Percentiles rank a stretch among this genome's conserved stretches.
Conservation (phyloP, 2,797 vertebrate genomes). For the Bradypus variegatus region DNA sequence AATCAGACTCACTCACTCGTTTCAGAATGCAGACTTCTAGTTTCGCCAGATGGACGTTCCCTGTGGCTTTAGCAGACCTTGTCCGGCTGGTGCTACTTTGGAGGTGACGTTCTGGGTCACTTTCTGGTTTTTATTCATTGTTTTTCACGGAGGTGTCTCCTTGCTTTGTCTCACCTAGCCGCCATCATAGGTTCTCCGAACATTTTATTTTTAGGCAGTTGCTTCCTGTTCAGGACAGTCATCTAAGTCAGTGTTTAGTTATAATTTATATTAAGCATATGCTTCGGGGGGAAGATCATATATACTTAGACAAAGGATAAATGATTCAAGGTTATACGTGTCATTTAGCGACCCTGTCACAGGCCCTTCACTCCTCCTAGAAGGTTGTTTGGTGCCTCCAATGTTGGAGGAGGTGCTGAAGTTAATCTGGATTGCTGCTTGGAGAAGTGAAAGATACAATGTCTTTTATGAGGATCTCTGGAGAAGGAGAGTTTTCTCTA, state of each 20-base stretch:
- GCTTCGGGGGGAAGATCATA: not conserved
- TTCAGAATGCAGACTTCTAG: too few relatives aligned
- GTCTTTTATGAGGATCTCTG: not conserved
- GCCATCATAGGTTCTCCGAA: too few relatives aligned
- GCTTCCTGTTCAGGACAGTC: not conserved
- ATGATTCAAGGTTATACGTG: not conserved
- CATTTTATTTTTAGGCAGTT: conserved; percentile 24
- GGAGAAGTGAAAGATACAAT: not conserved
- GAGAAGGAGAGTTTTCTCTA: not conserved
- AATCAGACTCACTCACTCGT: too few relatives aligned
- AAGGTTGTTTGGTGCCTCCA: not conserved
- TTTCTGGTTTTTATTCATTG: too few relatives aligned
- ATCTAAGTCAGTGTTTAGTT: not conserved
- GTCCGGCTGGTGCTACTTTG: too few relatives aligned
- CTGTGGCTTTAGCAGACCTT: too few relatives aligned
- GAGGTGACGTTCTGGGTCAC: too few relatives aligned
- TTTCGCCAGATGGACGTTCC: too few relatives aligned
- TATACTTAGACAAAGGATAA: not conserved
- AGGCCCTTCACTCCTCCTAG: not conserved
- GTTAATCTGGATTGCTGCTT: not conserved
- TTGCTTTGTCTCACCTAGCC: too few relatives aligned
- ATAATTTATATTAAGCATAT: not conserved
- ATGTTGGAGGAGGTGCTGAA: not conserved
- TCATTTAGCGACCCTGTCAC: rapidly evolving
- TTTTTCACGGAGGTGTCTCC: too few relatives aligned